These are phyloP conservation scores for Lerista edwardsae DNA, from an alignment of 2,797 vertebrate genomes.

Conservation along the genomic window DNA sequence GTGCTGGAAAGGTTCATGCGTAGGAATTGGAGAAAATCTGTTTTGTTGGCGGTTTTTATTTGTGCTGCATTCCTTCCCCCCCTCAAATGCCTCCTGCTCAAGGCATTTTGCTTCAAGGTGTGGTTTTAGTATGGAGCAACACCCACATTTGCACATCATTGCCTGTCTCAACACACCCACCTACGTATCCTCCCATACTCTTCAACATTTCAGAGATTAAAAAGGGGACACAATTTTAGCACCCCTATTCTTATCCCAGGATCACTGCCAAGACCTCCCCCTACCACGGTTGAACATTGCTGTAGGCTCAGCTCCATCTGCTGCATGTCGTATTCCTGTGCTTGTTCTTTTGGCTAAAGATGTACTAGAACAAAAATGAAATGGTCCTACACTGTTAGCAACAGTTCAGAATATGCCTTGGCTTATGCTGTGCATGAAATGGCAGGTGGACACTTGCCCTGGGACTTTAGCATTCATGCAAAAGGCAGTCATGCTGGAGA, in stretches of 20 bases:
- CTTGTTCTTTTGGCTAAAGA: background rate
- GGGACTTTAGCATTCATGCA: too few species aligned
- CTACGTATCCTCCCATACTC: too few species aligned
- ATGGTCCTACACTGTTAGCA: background rate
- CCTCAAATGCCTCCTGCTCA: background rate
- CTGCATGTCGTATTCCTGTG: background rate
- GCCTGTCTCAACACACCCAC: background rate
- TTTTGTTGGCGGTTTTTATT: background rate
- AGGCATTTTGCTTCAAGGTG: background rate
- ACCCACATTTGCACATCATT: too few species aligned
- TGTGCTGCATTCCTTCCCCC: background rate
- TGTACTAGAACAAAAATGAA: background rate
- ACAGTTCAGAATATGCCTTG: background rate
- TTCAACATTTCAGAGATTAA: background rate
- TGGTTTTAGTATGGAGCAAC: background rate
- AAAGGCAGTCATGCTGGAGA: too few species aligned
- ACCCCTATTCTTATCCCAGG: background rate
- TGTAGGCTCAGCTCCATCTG: background rate
- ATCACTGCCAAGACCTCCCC: background rate
- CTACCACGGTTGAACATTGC: background rate
- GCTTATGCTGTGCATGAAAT: background rate
- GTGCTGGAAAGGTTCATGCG: background rate
- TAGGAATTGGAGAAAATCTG: background rate
- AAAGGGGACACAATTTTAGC: background rate
- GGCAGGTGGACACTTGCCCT: too few species aligned